Conservation (phyloP, 2,113 vertebrate species). For the Electrona antarctica region DNA sequence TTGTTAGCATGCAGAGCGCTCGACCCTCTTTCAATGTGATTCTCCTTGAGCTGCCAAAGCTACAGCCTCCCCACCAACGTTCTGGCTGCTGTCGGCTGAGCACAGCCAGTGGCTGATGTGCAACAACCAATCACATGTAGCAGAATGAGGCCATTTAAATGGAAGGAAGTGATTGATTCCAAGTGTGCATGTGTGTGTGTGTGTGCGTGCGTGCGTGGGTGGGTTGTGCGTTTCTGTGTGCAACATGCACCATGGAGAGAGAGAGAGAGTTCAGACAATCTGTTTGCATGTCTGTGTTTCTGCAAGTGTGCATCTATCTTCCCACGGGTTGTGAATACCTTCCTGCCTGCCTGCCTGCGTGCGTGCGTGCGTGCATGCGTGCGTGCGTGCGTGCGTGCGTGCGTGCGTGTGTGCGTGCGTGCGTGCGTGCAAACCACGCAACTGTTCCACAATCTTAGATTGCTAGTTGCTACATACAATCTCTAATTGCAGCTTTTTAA, state of each 20-base stretch:
- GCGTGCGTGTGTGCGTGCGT: not conserved
- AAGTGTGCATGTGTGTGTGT: slow-evolving; percentile 20
- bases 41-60: slow-evolving; percentile 60
- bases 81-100: slow-evolving; percentile 33
- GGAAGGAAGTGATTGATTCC: slow-evolving; percentile 17
- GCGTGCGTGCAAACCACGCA: too few species aligned
- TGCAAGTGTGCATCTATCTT: too few species aligned
- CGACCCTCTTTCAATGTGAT: slow-evolving; percentile 27
- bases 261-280: too few species aligned
- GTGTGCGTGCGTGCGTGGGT: not conserved
- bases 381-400: not conserved
- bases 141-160: slow-evolving; percentile 57
- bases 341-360: not conserved
- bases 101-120: slow-evolving; percentile 36
- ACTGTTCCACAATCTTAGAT: too few species aligned
- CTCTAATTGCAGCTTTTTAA: too few species aligned
- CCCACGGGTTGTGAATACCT: too few species aligned
- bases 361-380: not conserved
- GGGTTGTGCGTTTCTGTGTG: not conserved
- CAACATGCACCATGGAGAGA: not conserved
- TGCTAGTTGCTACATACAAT: too few species aligned
- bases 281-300: not conserved
- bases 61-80: slow-evolving; percentile 29
- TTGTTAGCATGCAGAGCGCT: slow-evolving; percentile 45
- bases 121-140: slow-evolving; percentile 48